Percentiles rank a stretch among this genome's conserved stretches.
phyloP scores from a whole-genome alignment of 2,113 vertebrate genomes.

The Hylia prasina region DNA sequence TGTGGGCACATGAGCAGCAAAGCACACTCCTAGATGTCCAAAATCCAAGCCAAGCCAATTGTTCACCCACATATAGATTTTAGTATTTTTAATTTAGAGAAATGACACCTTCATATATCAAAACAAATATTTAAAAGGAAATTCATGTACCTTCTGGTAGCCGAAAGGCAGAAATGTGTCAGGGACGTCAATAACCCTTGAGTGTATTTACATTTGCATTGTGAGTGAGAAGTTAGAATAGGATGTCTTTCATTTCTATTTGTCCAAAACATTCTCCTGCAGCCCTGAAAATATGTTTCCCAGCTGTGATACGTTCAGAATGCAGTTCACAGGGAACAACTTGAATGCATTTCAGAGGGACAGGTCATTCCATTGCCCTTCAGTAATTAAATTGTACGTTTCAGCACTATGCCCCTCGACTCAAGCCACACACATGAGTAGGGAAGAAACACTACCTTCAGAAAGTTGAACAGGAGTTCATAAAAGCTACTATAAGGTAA shows the following conservation, averaged over 20 bases:
- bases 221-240: neutral
- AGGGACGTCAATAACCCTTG: rapidly evolving
- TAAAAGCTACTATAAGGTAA: neutral
- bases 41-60: neutral
- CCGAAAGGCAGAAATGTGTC: neutral
- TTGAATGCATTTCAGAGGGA: constrained; percentile 18
- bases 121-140: neutral
- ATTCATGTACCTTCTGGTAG: neutral
- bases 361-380: neutral
- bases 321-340: constrained; percentile 1
- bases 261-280: neutral
- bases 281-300: neutral
- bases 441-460: neutral
- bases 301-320: constrained; percentile 30
- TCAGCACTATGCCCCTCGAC: neutral
- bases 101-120: neutral
- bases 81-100: neutral
- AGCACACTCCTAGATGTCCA: neutral
- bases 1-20: neutral
- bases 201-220: neutral
- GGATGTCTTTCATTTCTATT: neutral
- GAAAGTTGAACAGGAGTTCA: neutral
- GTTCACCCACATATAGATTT: neutral
- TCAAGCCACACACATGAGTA: neutral
- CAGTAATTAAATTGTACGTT: neutral